Percentiles rank a stretch among this genome's conserved stretches.
phyloP scores from a whole-genome alignment of 37 sponge, comb jelly and placozoan genomes.

The Tethya wilhelma region DNA sequence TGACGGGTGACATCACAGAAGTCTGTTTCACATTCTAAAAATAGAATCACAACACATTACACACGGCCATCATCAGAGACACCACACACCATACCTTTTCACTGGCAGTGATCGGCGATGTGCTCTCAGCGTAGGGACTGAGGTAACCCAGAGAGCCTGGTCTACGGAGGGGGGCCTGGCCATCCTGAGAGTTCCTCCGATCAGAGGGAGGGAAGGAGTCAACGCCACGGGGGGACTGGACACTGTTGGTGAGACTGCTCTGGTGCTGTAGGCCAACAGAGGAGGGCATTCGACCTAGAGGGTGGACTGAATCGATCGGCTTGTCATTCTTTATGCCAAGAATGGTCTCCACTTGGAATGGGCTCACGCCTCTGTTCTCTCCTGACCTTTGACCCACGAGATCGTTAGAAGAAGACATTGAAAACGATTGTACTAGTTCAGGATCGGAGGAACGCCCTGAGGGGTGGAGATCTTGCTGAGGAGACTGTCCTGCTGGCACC shows the following conservation, averaged over 20 bases:
- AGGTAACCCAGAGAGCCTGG: conserved; percentile 11
- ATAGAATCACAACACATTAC: neutral
- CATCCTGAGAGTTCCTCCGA: conserved; percentile 10
- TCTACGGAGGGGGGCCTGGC: neutral
- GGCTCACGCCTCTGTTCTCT: neutral
- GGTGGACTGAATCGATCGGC: neutral
- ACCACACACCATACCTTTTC: no score
- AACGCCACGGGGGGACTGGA: conserved; percentile 11
- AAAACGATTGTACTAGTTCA: conserved; percentile 13
- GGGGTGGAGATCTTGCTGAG: conserved; percentile 1
- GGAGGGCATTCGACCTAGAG: neutral
- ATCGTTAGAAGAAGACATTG: neutral
- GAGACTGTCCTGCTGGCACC: neutral
- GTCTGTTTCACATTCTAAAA: no score
- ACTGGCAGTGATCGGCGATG: no score
- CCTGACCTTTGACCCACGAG: neutral
- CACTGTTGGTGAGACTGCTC: neutral
- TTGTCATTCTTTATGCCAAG: conserved; percentile 46
- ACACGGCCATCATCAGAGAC: no score
- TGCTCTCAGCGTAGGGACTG: no score
- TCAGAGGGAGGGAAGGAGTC: no score
- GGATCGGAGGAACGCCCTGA: conserved; percentile 6
- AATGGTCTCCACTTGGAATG: conserved; percentile 49
- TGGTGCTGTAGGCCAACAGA: conserved; percentile 1
- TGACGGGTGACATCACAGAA: conserved; percentile 17